phyloP scores from a whole-genome alignment of 2,888 invertebrate species.

The Melanostoma mellinum region DNA sequence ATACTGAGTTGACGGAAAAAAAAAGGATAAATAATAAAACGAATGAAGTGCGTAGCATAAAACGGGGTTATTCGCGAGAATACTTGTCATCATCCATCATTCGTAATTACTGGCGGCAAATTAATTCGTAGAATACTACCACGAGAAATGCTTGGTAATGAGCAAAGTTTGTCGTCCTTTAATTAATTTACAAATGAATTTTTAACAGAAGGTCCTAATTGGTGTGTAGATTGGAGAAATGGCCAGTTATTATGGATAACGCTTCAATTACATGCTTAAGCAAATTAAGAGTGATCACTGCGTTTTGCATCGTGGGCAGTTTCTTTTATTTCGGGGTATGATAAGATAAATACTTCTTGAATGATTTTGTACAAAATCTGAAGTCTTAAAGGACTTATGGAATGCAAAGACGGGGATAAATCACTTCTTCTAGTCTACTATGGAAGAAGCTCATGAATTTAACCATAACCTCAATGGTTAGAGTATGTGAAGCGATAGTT shows the following conservation, averaged over 20 bases:
- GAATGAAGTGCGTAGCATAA: conserved; percentile 29
- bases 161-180: conserved; percentile 59
- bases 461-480: too few species aligned
- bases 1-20: background rate
- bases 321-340: too few species aligned
- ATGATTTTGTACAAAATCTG: background rate
- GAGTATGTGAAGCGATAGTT: too few species aligned
- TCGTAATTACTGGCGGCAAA: conserved; percentile 45
- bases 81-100: conserved; percentile 69
- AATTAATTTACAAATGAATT: conserved; percentile 64
- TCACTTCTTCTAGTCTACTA: too few species aligned
- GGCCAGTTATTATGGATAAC: conserved; percentile 16
- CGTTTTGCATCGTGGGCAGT: too few species aligned
- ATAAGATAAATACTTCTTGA: too few species aligned
- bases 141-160: conserved; percentile 39
- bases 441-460: too few species aligned
- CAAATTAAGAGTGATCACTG: conserved; percentile 39
- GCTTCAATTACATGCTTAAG: conserved; percentile 43
- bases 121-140: background rate
- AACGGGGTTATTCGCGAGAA: conserved; percentile 5
- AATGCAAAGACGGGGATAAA: too few species aligned
- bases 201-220: conserved; percentile 23
- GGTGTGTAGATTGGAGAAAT: conserved; percentile 3
- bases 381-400: background rate
- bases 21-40: background rate